Evolutionary conservation across 2,113 vertebrate species (phyloP), one percentile per base, ranked within the genome.

Genomic region (Alligator sinensis): DNA sequence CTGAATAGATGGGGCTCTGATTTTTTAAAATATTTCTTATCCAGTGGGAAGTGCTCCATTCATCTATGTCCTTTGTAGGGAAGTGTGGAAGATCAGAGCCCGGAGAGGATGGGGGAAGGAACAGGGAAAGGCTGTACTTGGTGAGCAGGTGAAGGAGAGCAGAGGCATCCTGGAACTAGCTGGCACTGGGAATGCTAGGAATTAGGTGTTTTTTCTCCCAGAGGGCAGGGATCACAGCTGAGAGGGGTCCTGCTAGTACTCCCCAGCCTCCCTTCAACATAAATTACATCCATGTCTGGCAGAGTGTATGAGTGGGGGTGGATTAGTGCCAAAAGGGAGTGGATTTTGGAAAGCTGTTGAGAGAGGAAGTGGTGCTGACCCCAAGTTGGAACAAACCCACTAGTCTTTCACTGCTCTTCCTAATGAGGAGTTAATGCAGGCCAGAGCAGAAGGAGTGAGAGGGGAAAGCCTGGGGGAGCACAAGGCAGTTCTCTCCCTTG

Each of bases 101-200:
- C 16, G 24, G 38, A 22, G 47, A 13, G 13, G 5, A 55, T 4
- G 13, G 74, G 38, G 6, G 28, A 54, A 76, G 47, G 16, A 76
- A 38, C 16, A 11, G 17, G 27, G 13, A 76, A 55, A 74, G 74
- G 27, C 47, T 27, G 19, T 14, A 22, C 47, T 55, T 38, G 21
- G 74, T 19, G 34, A 84, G 86, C 81, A 92, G 91, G 86, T 80
- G 86, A 90, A 84, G 17, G 68, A 77, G 68, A 90, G 82, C 47
- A 79, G 75, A 84, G 91, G 74, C 18, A 66, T n/a, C 55, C 47
- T 79, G 81, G 91, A 75, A 92, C 86, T 86, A 92, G 86, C 80
- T 92, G 91, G 86, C 87, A 88, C 91, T 59, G 86, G 66, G 81
- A 92, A 92, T 92, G 80, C 34, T 17, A 80, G 86, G 86, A 92